Evolutionary conservation across 2,113 vertebrate genomes (phyloP), one percentile per base, ranked within the genome.

Genomic region (Ictidomys tridecemlineatus): DNA sequence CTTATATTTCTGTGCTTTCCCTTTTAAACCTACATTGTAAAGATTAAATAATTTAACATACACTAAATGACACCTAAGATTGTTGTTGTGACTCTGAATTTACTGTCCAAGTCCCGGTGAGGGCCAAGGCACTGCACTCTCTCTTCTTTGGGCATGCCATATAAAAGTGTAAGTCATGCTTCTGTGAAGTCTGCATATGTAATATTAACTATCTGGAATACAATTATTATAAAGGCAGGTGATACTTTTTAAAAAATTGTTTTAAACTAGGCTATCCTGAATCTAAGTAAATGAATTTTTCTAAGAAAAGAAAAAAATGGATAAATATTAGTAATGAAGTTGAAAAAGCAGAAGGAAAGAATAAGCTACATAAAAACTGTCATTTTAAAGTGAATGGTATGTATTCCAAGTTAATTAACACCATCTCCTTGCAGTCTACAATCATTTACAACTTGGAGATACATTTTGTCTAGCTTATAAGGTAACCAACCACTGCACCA

Each of bases 381-480:
- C 93, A 91, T 45, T 67, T 91, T 32, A 84, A 94, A 80, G 67
- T 3, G 1, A 92, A 79, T 0, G 48, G 26, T 39, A 72, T 14
- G 32, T 74, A 93, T 88, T 95, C 39, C 37, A 94, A 88, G 70
- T 94, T 94, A 96, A 93, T 92, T 76, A 97, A 91, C 82, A 85
- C 82, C 85, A 82, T 61, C 42, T 89, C 83, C 88, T 80, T 92
- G 86, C 8, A 93, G 17, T 74, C 65, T 48, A 65, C 30, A n/a
- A 87, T 95, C 89, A 85, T 53, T 85, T 91, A 80, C 61, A 90
- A 90, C 72, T 69, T 83, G 91, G 77, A 91, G 92, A 90, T 94
- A 91, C 24, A 89, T 84, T 96, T 74, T 96, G 83, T 91, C 89
- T 89, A 86, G n/a, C 56, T 65, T 85, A 94, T 86, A 97, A 92